Evolutionary conservation across 2,888 invertebrate species (phyloP).

Genomic region (Seladonia tumulorum): DNA sequence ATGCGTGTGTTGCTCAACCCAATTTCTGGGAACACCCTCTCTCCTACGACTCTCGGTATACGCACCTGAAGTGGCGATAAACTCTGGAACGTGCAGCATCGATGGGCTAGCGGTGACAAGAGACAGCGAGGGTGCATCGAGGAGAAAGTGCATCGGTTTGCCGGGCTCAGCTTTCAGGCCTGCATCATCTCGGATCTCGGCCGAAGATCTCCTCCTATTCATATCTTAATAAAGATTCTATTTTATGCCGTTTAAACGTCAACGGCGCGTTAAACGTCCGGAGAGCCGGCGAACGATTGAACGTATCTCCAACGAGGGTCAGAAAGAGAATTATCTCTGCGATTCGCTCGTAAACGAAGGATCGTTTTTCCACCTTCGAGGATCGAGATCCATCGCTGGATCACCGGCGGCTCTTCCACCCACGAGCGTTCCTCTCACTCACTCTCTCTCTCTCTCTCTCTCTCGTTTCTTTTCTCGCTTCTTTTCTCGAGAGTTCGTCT

Average conservation of each 20-base stretch:
- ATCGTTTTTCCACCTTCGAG: conserved; percentile 49
- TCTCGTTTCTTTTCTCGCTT: background rate
- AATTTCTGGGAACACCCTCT: background rate
- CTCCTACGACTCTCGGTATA: background rate
- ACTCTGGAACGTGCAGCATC: background rate
- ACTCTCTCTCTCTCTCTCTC: background rate
- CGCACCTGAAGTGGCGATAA: background rate
- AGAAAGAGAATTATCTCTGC: conserved; percentile 38
- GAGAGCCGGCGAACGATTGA: conserved; percentile 6
- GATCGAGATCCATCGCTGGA: conserved; percentile 54
- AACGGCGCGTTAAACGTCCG: conserved; percentile 38
- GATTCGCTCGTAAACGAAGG: conserved; percentile 45
- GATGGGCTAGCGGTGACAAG: background rate
- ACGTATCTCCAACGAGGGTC: background rate
- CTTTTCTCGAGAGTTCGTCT: background rate
- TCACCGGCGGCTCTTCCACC: conserved; percentile 59
- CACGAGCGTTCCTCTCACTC: conserved; percentile 46
- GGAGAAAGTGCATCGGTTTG: conserved; percentile 19
- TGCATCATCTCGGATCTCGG: background rate
- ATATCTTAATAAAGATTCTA: conserved; percentile 47
- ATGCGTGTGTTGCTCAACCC: background rate
- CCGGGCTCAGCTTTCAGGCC: background rate
- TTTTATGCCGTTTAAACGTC: conserved; percentile 57
- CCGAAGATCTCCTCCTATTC: conserved; percentile 8
- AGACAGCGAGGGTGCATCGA: background rate